Base-by-base conservation (phyloP, 2,888 invertebrate genomes). In the Cephonodes hylas region DNA sequence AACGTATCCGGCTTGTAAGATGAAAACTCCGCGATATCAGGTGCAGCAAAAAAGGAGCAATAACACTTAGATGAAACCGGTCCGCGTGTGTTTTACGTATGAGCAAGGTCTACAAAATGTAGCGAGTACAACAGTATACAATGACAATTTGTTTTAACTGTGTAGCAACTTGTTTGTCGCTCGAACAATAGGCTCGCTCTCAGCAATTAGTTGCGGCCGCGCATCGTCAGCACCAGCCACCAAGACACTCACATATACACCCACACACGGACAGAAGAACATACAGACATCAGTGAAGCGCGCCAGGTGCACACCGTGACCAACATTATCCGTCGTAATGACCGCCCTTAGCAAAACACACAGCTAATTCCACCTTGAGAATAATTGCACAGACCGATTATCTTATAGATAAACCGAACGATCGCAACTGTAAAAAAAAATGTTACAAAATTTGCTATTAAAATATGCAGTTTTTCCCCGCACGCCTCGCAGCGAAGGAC, bases 381-480 rank as follows among this genome's bases (percentile, higher is more conserved):
- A 79, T 83, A 68, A 83, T 80, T 78, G 76, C 74, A 67, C 63
- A 63, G 64, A 66, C 67, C 74, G 73, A 80, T 80, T 78, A 85
- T 82, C 77, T 68, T 61, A 70, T 63, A 75, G 79, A 79, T 79
- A 81, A 53, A 76, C 75, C 77, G 80, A 81, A 74, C 74, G 73
- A 76, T 76, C 72, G 75, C 74, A 74, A 80, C 79, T 78, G 81
- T 77, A 73, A 67, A 72, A n/a, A n/a, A 82, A 72, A 72, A 70
- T 74, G 79, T 90, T 89, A 75, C 88, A 79, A 89, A 86, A 89
- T 80, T 71, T 64, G 68, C 79, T 81, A 85, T 84, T 85, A 84
- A 88, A 89, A 88, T 85, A 87, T 86, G 81, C 85, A 84, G 87
- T 88, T 90, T 84, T 91, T 91, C 88, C 88, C 83, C 83, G 85